phyloP scores from a whole-genome alignment of 37 sponge, comb jelly and placozoan genomes.

The Axinella damicornis region DNA sequence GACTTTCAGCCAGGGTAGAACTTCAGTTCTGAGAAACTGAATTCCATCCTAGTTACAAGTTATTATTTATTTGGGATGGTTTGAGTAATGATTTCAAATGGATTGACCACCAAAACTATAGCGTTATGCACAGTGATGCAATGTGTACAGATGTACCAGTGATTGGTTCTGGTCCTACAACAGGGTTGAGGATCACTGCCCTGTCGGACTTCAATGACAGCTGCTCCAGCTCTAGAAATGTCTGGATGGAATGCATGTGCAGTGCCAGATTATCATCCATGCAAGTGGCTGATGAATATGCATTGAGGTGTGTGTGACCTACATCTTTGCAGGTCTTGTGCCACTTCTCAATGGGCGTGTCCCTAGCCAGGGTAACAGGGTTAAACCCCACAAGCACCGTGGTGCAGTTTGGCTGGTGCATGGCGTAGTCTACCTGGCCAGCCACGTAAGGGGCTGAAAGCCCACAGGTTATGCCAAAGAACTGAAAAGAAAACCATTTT shows the following conservation, averaged over 20 bases:
- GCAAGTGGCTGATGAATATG: no score
- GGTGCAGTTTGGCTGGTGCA: conserved; percentile 41
- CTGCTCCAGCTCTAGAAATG: conserved; percentile 34
- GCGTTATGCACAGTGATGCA: no score
- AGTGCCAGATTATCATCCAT: no score
- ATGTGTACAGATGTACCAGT: conserved; percentile 68
- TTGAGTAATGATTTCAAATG: no score
- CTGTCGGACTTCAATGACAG: conserved; percentile 4
- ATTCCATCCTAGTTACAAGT: no score
- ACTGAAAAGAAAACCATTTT: conserved; percentile 28
- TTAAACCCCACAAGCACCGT: conserved; percentile 77
- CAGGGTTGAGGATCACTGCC: conserved; percentile 59
- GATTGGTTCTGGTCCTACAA: conserved; percentile 78
- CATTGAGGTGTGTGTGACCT: no score
- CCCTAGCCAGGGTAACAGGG: conserved; percentile 47
- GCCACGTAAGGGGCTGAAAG: conserved; percentile 81
- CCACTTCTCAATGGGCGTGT: conserved; percentile 61
- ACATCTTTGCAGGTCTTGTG: conserved; percentile 72
- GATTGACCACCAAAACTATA: no score
- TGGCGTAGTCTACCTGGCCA: conserved; percentile 69
- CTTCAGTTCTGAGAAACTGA: no score
- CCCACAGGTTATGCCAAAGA: conserved; percentile 80
- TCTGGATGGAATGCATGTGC: neutral
- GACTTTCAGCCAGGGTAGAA: no score
- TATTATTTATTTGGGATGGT: no score